Evolutionary conservation across 2,113 vertebrate genomes (phyloP), one percentile per base, ranked within the genome.

Genomic region (Stercorarius parasiticus): DNA sequence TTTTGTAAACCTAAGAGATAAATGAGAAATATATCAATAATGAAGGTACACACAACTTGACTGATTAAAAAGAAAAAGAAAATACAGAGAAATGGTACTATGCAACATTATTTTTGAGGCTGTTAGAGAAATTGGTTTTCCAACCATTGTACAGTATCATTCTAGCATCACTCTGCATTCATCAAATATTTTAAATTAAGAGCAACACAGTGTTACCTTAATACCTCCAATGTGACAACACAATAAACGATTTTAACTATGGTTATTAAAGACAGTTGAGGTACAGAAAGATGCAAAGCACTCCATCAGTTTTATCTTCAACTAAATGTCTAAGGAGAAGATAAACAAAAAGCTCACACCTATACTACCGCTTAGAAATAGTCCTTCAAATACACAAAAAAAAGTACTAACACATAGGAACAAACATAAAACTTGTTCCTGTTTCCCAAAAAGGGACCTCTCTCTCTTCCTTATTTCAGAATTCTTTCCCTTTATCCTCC

Each of bases 1-100:
- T 98, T 99, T 99, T 26, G 99, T 99, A 97, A 99, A 98, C 97
- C 99, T 99, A 93, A 70, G 88, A 93, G 25, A 29, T 20, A 98
- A 93, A 79, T 61, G 58, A 96, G 88, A 85, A 82, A 70, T 15
- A 7, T 2, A 79, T 94, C 34, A 96, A 9, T 73, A 58, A 79
- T 3, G 6, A 74, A n/a, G 7, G 6, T 34, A 70, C 11, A 40
- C 27, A 34, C 12, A 82, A 56, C 22, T 20, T 29, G 25, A 67
- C 10, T 1, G 3, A 77, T n/a, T 38, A 80, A 88, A 58, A 9
- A 47, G 32, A 47, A 72, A 71, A 77, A 79, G 3, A 70, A 42
- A 90, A 91, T 15, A 59, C 8, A 5, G 21, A 56, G 23, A 40
- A 62, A 50, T 6, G 1, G 16, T 52, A 77, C 5, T 30, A 14